Evolutionary conservation across 2,888 invertebrate genomes (phyloP), one percentile per base, ranked within the genome.

Genomic region (Parochlus steinenii): DNA sequence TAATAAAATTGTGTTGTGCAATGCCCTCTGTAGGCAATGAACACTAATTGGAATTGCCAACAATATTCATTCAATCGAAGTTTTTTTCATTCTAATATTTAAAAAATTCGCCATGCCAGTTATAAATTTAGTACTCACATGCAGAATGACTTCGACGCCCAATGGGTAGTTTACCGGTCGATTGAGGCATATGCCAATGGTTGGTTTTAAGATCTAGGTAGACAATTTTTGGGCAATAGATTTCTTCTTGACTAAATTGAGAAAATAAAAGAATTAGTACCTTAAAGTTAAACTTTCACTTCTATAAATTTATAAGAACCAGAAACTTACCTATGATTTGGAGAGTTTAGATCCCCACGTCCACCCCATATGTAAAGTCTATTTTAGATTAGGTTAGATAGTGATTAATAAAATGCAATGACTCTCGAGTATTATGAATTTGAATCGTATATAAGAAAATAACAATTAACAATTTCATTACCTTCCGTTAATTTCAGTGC

Each of bases 321-420:
- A n/a, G n/a, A n/a, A n/a, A n/a, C n/a, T n/a, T n/a, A n/a, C 19
- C 71, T 67, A 43, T 72, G 67, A 47, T 65, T 64, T 5, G 71
- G 67, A 16, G 69, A 71, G 41, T 72, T 68, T 31, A 66, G 58
- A 48, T 85, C 83, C 38, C 85, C 81, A 33, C 90, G 64, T 0
- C 92, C 92, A 6, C 92, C 92, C 62, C 83, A 92, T 32, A 92
- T 66, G 50, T 82, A 89, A 81, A 92, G 90, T 44, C 69, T 67
- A 45, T 74, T n/a, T n/a, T n/a, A n/a, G n/a, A n/a, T n/a, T n/a
- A n/a, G n/a, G 23, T 8, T n/a, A n/a, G n/a, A n/a, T n/a, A n/a
- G n/a, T n/a, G n/a, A n/a, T n/a, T n/a, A n/a, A n/a, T n/a, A n/a
- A n/a, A n/a, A n/a, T n/a, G n/a, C n/a, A n/a, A n/a, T n/a, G n/a